Percentiles rank a stretch among this genome's conserved stretches.
Evolutionary conservation across 2,888 invertebrate species (phyloP).

Genomic region (Leucophenga maculata): DNA sequence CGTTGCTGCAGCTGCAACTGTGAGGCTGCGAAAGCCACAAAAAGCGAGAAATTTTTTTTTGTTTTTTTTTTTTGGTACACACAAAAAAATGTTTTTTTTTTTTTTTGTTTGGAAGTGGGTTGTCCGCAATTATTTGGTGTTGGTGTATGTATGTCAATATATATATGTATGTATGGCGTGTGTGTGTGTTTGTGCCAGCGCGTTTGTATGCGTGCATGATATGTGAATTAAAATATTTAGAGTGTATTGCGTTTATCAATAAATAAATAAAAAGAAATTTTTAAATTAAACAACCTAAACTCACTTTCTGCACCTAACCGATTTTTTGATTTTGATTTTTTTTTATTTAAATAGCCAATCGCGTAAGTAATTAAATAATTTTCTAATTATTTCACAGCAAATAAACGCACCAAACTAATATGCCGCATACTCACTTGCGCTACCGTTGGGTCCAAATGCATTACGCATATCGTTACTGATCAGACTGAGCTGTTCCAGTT

Average conservation of each 20-base stretch:
- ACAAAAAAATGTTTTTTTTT: constrained; percentile 1
- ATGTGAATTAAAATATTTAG: not conserved
- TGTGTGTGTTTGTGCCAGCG: constrained; percentile 30
- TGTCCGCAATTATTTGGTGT: constrained; percentile 15
- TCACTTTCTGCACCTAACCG: not conserved
- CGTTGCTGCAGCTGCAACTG: constrained; percentile 83
- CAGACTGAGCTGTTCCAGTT: constrained; percentile 64
- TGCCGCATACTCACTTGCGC: constrained; percentile 67
- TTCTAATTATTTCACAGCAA: not conserved
- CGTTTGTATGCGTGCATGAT: constrained; percentile 24
- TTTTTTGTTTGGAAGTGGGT: not conserved
- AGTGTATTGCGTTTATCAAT: constrained; percentile 19
- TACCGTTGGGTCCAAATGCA: constrained; percentile 66
- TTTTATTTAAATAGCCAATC: no score
- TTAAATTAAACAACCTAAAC: constrained; percentile 26
- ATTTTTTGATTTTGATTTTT: no score
- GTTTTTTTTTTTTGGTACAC: constrained; percentile 11
- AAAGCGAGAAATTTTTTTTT: constrained; percentile 23
- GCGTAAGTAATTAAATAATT: not conserved
- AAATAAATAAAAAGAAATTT: constrained; percentile 1
- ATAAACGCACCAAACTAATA: not conserved
- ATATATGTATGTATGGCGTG: constrained; percentile 24
- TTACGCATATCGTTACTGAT: constrained; percentile 66
- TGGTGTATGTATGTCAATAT: constrained; percentile 1
- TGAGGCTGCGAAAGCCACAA: constrained; percentile 55